Conservation (phyloP, 2,113 vertebrate species). For the Eulemur macaco region DNA sequence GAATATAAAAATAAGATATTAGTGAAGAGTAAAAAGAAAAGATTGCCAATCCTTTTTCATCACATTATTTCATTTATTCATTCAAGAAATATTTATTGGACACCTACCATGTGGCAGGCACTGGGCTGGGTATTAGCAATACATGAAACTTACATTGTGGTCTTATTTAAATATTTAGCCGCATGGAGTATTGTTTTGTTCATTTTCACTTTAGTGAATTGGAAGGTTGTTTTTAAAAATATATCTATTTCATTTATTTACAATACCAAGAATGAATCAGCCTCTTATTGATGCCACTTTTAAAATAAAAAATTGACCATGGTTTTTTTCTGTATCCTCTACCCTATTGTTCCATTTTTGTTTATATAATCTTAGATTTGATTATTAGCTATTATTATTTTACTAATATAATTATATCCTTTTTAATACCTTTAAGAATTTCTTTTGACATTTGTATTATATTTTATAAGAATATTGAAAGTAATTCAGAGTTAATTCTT, state of each 20-base stretch:
- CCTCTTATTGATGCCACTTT: neutral
- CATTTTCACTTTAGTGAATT: neutral
- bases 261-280: neutral
- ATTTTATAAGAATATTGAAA: neutral
- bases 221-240: neutral
- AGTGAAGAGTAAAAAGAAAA: neutral
- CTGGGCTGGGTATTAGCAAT: neutral
- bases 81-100: neutral
- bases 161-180: constrained; percentile 1
- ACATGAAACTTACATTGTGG: neutral
- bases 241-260: neutral
- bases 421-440: constrained; percentile 18
- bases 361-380: neutral
- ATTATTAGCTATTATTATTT: constrained; percentile 33
- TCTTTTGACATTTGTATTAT: constrained; percentile 4
- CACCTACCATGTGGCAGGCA: neutral
- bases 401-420: neutral
- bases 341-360: neutral
- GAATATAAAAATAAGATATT: no score
- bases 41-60: neutral
- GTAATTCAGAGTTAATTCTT: constrained; percentile 27
- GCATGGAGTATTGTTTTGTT: neutral
- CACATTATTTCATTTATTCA: neutral
- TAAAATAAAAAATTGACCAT: constrained; percentile 3
- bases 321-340: neutral